Conservation (phyloP, 2,797 vertebrate species). For the Echiichthys vipera region DNA sequence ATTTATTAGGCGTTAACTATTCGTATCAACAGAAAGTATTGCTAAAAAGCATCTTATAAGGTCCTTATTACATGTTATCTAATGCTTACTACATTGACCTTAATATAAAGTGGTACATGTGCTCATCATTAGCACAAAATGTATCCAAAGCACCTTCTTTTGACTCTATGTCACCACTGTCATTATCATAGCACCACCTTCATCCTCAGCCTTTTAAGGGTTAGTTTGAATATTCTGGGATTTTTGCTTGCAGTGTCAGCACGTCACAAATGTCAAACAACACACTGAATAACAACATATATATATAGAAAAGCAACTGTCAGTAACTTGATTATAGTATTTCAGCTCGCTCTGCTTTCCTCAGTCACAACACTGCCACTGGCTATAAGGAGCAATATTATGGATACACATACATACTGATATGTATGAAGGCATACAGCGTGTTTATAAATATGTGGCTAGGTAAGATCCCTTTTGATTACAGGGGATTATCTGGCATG, state of each 20-base stretch:
- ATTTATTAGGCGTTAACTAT: too few relatives aligned
- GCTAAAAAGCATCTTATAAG: too few relatives aligned
- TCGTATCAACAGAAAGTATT: too few relatives aligned
- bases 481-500: conserved; percentile 12
- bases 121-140: neutral
- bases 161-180: too few relatives aligned
- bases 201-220: too few relatives aligned
- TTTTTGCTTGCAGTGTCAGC: neutral
- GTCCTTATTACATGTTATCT: too few relatives aligned
- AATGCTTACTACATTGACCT: too few relatives aligned
- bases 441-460: conserved; percentile 58
- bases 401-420: neutral
- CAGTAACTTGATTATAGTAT: neutral
- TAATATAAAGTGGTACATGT: too few relatives aligned
- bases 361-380: conserved; percentile 62
- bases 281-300: neutral
- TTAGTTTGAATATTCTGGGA: neutral
- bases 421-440: conserved; percentile 15
- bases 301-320: conserved; percentile 4
- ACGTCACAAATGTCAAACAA: neutral
- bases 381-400: conserved; percentile 31
- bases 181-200: neutral
- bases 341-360: conserved; percentile 20
- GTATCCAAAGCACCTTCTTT: neutral
- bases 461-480: conserved; percentile 41